Evolutionary conservation across 2,888 invertebrate species (phyloP), one percentile per base, ranked within the genome.

Genomic region (Oasisia sp.): DNA sequence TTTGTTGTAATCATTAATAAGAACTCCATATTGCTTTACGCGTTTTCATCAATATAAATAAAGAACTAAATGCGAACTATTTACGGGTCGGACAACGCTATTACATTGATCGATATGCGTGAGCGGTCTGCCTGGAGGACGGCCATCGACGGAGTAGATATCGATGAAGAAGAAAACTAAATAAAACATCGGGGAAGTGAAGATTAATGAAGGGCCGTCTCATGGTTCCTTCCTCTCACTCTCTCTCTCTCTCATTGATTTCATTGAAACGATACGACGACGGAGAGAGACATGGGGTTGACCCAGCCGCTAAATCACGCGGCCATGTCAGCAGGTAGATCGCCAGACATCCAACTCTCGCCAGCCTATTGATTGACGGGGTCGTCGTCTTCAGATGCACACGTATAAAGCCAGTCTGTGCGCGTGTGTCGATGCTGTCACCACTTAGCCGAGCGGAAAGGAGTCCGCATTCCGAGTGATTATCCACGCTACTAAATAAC

Each of bases 31-130:
- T 27, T n/a, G 27, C 74, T 3, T 74, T 74, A 19, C 74, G 27
- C 74, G 74, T 74, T 74, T 74, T 74, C 74, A 74, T 74, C n/a
- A 74, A 74, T 74, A 74, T 7, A 74, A 74, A 74, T 74, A 74
- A 74, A 74, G 74, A 27, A 5, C n/a, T 74, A 74, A 74, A 74
- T 27, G 74, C 74, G n/a, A 74, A 74, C 74, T 27, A 74, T 27
- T 74, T 50, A 1, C n/a, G 74, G 27, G 27, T 74, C 27, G 74
- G 5, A 74, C 74, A 74, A 74, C 74, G 74, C 74, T 3, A 74
- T 27, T 74, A 74, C n/a, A 74, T 74, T 27, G 74, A 74, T 19
- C 74, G 74, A 74, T 19, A 74, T n/a, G 74, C n/a, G 74, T 19
- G 74, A n/a, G 27, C 74, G 74, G 19, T 27, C 5, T 27, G 74